phyloP scores from a whole-genome alignment of 2,888 invertebrate genomes.

The Eustalomyia histrio region DNA sequence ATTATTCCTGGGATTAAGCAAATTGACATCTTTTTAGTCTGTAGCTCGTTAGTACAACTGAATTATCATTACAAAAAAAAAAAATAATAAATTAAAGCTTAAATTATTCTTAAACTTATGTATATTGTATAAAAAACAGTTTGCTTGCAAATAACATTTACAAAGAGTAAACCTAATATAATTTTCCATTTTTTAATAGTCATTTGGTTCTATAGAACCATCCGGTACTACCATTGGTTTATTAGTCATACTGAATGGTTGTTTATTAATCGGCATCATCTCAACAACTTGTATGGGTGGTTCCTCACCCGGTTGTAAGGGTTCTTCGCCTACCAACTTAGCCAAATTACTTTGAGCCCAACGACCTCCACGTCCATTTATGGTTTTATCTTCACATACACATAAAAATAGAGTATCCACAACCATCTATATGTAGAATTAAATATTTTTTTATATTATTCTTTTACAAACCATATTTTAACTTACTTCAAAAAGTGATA shows the following conservation, averaged over 20 bases:
- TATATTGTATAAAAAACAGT: conserved; percentile 25
- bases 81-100: conserved; percentile 35
- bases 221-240: conserved; percentile 64
- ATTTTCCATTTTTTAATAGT: conserved; percentile 34
- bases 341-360: conserved; percentile 83
- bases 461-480: neutral
- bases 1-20: no score
- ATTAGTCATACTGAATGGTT: conserved; percentile 77
- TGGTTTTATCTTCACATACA: conserved; percentile 94
- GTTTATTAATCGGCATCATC: conserved; percentile 79
- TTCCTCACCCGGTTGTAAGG: conserved; percentile 77
- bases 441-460: conserved; percentile 5
- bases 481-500: conserved; percentile 93
- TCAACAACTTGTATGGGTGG: conserved; percentile 78
- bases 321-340: conserved; percentile 81
- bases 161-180: neutral
- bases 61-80: conserved; percentile 7
- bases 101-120: neutral
- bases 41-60: no score
- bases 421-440: conserved; percentile 85
- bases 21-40: no score
- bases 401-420: conserved; percentile 96
- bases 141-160: conserved; percentile 20
- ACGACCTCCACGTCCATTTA: conserved; percentile 86
- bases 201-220: conserved; percentile 68